Conservation (phyloP, 1,140 invertebrate species). For the Habropoda laboriosa region DNA sequence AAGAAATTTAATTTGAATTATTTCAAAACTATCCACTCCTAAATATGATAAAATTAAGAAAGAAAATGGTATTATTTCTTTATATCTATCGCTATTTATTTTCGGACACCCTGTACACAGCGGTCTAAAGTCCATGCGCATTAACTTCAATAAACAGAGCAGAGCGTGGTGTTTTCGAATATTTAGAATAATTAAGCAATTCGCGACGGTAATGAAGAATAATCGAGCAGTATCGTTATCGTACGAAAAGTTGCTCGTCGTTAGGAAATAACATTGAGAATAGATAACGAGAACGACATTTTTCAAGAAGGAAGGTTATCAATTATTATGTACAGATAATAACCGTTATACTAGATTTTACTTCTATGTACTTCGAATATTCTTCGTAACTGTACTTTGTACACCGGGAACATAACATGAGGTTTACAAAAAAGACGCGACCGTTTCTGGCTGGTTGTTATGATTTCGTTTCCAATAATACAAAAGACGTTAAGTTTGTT, state of each 20-base stretch:
- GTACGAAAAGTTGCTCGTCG: background rate
- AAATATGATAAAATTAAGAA: background rate
- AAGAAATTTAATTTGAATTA: no score
- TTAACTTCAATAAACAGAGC: background rate
- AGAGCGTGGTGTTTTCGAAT: background rate
- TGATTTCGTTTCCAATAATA: background rate
- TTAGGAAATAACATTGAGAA: background rate
- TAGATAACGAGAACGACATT: background rate
- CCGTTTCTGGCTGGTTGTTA: background rate
- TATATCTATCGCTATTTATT: background rate
- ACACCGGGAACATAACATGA: no score
- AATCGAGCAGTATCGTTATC: conserved; percentile 2
- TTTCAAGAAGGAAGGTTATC: conserved; percentile 15
- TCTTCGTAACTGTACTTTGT: no score
- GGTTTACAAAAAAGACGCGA: background rate
- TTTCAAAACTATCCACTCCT: no score
- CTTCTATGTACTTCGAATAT: background rate
- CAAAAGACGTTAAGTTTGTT: background rate
- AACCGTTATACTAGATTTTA: background rate
- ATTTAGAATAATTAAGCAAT: background rate
- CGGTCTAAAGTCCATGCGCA: background rate
- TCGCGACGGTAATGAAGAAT: background rate
- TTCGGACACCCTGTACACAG: background rate
- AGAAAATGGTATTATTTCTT: background rate
- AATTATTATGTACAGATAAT: background rate